Percentiles rank a stretch among this genome's conserved stretches.
phyloP scores from a whole-genome alignment of 1,140 invertebrate genomes.

The Samia ricini region DNA sequence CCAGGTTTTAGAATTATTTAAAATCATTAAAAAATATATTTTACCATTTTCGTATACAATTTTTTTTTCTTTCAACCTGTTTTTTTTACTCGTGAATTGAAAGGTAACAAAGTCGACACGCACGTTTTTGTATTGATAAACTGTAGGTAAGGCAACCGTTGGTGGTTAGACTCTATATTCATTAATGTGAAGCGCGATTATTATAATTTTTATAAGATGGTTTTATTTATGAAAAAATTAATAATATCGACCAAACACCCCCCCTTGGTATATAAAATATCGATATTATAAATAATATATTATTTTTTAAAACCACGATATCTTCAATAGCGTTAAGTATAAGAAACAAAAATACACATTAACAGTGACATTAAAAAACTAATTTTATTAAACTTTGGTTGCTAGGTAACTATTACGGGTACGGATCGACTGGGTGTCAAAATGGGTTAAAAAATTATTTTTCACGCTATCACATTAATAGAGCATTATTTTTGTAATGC shows the following conservation, averaged over 20 bases:
- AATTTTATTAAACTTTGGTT: constrained; percentile 51
- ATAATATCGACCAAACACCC: too few species aligned
- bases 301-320: not conserved
- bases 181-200: constrained; percentile 42
- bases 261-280: too few species aligned
- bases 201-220: constrained; percentile 1
- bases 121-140: constrained; percentile 19
- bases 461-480: constrained; percentile 6
- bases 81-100: too few species aligned
- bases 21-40: too few species aligned
- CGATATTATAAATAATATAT: too few species aligned
- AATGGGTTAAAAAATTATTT: not conserved
- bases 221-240: not conserved
- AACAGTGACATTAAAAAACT: constrained; percentile 28
- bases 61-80: too few species aligned
- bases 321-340: not conserved
- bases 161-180: constrained; percentile 45
- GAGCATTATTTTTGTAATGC: not conserved
- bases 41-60: too few species aligned
- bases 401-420: constrained; percentile 58
- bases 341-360: not conserved
- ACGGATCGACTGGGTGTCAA: constrained; percentile 9
- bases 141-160: constrained; percentile 65
- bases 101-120: constrained; percentile 10
- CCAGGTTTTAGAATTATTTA: too few species aligned